Evolutionary conservation across 37 sponge, comb jelly and placozoan species (phyloP), one percentile per base, ranked within the genome.

Genomic region (Beroe forskalii): DNA sequence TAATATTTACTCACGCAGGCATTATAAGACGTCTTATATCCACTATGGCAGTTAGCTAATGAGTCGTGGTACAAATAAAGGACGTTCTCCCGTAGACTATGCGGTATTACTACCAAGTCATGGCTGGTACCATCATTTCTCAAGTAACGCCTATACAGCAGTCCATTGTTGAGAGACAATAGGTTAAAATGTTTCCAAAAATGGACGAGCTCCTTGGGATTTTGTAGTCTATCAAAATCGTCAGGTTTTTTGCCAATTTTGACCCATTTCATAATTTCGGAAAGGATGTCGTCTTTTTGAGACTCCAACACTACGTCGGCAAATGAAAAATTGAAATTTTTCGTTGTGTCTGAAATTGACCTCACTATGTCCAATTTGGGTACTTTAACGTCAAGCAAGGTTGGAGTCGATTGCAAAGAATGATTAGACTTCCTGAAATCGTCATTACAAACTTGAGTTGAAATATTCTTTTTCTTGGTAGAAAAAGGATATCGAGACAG

Each of bases 171-270:
- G 37, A 72, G 14, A 35, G 40, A 32, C 9, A 72, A 30, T 4
- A 6, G 9, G 30, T 72, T 72, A 8, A 72, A 37, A 72, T 72
- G 28, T 37, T 72, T 32, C 75, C 75, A 72, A 72, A 35, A 72
- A 72, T 72, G 75, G 40, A 72, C 23, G 4, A 30, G 14, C 30
- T 72, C 75, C 4, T 20, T 32, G 39, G 23, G n/a, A n/a, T n/a
- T n/a, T n/a, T n/a, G n/a, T n/a, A n/a, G n/a, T n/a, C n/a, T n/a
- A n/a, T n/a, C n/a, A 30, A 37, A 1, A 37, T 2, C 40, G 28
- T 1, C 12, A 6, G 75, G 75, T 38, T 72, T 32, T 72, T 72
- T 32, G 40, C 39, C 39, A 30, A 3, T 72, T 35, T 33, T 37
- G 4, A 72, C 40, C 75, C 75, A 72, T 19, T 27, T 32, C 28